Evolutionary conservation across 2,113 vertebrate species (phyloP).

Genomic region (Eonycteris spelaea): DNA sequence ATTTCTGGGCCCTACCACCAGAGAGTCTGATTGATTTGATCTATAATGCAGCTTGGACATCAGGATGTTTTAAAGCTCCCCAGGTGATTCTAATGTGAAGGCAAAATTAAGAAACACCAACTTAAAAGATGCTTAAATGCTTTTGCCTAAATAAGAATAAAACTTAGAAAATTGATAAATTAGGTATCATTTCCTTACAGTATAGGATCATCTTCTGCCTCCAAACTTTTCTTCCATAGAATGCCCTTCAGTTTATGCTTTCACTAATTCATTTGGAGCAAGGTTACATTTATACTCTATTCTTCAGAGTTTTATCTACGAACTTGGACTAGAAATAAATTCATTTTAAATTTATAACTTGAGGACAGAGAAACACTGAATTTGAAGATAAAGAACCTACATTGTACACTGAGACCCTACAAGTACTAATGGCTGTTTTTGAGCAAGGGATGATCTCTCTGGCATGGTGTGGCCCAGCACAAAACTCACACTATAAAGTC

Average conservation of each 20-base stretch:
- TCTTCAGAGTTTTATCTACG: background rate
- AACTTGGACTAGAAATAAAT: background rate
- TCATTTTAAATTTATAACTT: background rate
- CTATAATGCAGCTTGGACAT: background rate
- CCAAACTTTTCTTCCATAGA: background rate
- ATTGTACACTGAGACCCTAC: background rate
- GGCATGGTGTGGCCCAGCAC: background rate
- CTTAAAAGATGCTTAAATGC: background rate
- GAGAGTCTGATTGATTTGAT: background rate
- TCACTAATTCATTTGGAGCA: background rate
- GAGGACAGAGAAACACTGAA: background rate
- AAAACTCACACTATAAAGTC: background rate
- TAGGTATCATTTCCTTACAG: background rate
- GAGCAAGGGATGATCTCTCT: background rate
- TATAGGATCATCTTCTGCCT: background rate
- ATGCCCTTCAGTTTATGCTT: background rate
- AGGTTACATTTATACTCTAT: background rate
- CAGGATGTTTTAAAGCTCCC: background rate
- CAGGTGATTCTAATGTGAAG: background rate
- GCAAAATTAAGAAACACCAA: background rate
- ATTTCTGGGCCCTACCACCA: background rate
- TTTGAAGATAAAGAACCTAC: background rate
- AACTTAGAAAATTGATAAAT: background rate
- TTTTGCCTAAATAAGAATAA: background rate
- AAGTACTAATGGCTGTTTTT: background rate